These are phyloP conservation scores for Oophaga pumilio DNA, from an alignment of 2,113 vertebrate genomes.

Conservation along the genomic window DNA sequence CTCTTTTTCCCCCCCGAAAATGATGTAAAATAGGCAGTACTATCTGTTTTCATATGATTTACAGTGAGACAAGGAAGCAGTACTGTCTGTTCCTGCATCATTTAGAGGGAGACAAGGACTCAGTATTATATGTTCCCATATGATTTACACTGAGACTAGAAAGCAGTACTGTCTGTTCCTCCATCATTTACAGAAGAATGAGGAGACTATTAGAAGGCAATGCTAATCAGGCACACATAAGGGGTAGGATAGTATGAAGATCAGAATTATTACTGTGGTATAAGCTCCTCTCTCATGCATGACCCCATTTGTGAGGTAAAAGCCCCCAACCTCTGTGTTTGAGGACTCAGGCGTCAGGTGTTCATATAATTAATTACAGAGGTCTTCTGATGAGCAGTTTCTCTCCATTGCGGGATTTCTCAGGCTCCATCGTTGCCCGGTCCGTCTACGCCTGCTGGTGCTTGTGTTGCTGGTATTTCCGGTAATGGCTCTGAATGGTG, in stretches of 20 bases:
- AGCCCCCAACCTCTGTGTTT: background rate
- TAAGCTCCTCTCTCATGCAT: background rate
- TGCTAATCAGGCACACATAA: background rate
- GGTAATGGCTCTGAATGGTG: slow-evolving; percentile 83
- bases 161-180: background rate
- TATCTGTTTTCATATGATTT: no score
- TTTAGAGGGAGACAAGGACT: no score
- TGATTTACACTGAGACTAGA: no score
- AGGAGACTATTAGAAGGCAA: no score
- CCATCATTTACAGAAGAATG: background rate
- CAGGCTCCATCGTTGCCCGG: background rate
- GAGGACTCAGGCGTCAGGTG: background rate
- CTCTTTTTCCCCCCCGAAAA: no score
- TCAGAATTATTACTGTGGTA: background rate
- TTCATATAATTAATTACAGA: background rate
- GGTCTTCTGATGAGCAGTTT: background rate
- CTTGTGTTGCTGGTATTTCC: slow-evolving; percentile 83
- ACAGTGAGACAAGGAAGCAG: no score
- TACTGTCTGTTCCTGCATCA: no score
- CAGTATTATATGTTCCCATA: no score
- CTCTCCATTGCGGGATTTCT: background rate
- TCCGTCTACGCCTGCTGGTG: slow-evolving; percentile 70
- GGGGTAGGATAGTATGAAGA: background rate
- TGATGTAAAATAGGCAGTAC: no score
- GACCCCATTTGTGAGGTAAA: slow-evolving; percentile 14